These are phyloP conservation scores for Anoncus sp. DNA, from an alignment of 2,888 invertebrate species.

Conservation along the genomic window DNA sequence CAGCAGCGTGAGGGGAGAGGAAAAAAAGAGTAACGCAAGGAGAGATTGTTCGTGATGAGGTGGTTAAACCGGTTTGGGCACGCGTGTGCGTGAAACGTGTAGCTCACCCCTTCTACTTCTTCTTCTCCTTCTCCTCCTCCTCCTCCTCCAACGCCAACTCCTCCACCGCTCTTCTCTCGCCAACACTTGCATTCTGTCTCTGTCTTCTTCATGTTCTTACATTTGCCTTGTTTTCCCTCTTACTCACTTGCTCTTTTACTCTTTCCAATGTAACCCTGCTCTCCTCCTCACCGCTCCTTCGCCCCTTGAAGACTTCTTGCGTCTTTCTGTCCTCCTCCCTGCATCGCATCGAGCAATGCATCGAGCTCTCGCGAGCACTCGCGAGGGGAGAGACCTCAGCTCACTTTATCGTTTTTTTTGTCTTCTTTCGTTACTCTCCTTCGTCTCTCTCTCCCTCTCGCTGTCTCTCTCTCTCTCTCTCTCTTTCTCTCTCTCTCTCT, in stretches of 20 bases:
- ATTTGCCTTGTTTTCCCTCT: slow-evolving; percentile 48
- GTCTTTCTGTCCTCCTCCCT: slow-evolving; percentile 43
- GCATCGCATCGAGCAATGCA: slow-evolving; percentile 36
- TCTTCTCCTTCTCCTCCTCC: slow-evolving; percentile 11
- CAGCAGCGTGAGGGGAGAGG: slow-evolving; percentile 53
- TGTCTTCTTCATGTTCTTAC: slow-evolving; percentile 54
- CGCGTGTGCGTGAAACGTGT: slow-evolving; percentile 73
- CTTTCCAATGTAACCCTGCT: slow-evolving; percentile 56
- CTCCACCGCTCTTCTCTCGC: not conserved
- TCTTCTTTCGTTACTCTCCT: too few species aligned
- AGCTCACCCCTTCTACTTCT: slow-evolving; percentile 32
- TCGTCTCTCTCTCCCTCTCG: slow-evolving; percentile 27
- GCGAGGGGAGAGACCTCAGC: slow-evolving; percentile 51
- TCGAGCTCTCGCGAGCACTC: slow-evolving; percentile 31
- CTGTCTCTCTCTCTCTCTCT: not conserved
- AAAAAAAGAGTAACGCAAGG: slow-evolving; percentile 78
- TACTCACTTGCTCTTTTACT: slow-evolving; percentile 57
- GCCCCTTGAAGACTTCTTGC: slow-evolving; percentile 38
- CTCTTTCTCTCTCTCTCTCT: not conserved
- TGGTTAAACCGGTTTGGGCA: slow-evolving; percentile 82
- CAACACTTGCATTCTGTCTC: slow-evolving; percentile 45
- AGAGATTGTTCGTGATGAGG: slow-evolving; percentile 83
- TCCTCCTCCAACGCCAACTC: too few species aligned
- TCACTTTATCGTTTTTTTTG: slow-evolving; percentile 51
- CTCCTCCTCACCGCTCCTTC: slow-evolving; percentile 38